Evolutionary conservation across 2,113 vertebrate species (phyloP), one percentile per base, ranked within the genome.

Genomic region (Bucco capensis): DNA sequence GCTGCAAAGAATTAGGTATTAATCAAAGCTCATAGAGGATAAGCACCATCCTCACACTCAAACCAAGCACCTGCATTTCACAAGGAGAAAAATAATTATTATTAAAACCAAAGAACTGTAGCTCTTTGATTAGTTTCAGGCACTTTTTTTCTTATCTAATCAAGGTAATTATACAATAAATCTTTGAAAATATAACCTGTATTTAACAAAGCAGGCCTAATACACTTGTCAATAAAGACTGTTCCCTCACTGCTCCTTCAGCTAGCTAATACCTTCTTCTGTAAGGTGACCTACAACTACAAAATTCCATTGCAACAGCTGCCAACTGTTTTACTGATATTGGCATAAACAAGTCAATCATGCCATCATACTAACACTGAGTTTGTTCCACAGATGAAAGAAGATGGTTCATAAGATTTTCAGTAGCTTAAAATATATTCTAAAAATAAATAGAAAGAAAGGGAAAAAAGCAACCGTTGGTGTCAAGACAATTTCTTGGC

Each of bases 141-240:
- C 7, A 75, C 44, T 89, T 95, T 92, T 93, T 88, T 91, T 67
- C 78, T 96, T 75, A 74, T 92, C 87, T 92, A 95, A 97, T 97
- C 95, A 97, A 95, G 58, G 60, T 82, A 96, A 97, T 97, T 96
- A 96, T 71, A 90, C 71, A 97, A 91, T 91, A 91, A 69, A 70
- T 94, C 72, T 92, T 93, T 71, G 62, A 70, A 60, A 89, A 84
- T 49, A 85, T 44, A 81, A 14, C 60, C 23, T 89, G 62, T 62
- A 91, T 92, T 95, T 95, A 94, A 94, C 92, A 95, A 95, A 83
- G 42, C 46, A 86, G 50, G 49, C 28, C 61, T 58, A 10, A 78
- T 16, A 79, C 30, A 67, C 35, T 86, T 89, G 33, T 89, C 38
- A 71, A 33, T 88, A 74, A 89, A 91, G 57, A 35, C 8, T 60